A percentile compares a stretch with the other conserved stretches of the same genome.
Conservation (phyloP, 2,113 vertebrate genomes). For the Neolamprologus caudopunctatus region DNA sequence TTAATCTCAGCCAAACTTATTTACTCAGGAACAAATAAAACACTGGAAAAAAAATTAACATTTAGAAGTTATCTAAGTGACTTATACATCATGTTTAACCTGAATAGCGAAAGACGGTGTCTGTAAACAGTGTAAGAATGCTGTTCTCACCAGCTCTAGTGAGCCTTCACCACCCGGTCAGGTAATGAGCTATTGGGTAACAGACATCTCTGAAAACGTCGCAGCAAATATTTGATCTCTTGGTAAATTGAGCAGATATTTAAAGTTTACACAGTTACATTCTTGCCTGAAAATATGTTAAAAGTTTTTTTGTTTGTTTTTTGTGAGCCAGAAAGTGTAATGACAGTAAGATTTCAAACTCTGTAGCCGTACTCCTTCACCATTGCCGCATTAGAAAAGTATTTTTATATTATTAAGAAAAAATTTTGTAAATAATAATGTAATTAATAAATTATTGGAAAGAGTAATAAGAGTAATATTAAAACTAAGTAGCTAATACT, state of each 20-base stretch:
- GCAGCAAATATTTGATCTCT: rapidly evolving
- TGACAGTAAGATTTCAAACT: rapidly evolving
- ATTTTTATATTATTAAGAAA: background rate
- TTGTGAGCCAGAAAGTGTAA: rapidly evolving
- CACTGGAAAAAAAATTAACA: rapidly evolving
- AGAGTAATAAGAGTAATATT: background rate
- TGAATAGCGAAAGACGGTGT: background rate
- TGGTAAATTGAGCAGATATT: background rate
- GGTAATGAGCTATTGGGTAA: rapidly evolving
- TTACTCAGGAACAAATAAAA: background rate
- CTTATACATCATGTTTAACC: background rate
- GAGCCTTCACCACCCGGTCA: rapidly evolving
- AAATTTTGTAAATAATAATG: background rate
- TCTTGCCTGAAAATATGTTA: background rate
- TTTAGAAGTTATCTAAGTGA: background rate
- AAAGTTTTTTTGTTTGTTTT: background rate
- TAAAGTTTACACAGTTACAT: rapidly evolving
- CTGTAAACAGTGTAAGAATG: rapidly evolving
- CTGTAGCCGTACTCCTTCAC: background rate
- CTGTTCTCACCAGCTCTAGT: rapidly evolving
- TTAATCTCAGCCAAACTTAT: rapidly evolving
- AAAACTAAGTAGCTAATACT: background rate
- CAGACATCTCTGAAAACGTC: background rate
- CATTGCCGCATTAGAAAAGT: background rate
- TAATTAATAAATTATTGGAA: background rate